Conservation (phyloP, 2,888 invertebrate species). For the Thecocarcelia acutangulata region DNA sequence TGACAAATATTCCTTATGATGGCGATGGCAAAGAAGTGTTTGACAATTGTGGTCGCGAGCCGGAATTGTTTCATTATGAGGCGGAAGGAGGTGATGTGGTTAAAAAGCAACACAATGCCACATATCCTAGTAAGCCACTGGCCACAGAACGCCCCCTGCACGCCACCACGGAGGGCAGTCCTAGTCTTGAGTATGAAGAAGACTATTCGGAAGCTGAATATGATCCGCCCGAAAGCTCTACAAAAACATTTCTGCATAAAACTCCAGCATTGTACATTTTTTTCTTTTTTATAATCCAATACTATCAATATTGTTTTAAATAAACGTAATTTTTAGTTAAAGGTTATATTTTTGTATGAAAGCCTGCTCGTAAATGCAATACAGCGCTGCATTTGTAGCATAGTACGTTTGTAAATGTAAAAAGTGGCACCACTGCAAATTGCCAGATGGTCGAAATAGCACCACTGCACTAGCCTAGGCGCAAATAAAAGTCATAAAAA, state of each 20-base stretch:
- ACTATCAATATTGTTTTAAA: no score
- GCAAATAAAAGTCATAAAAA: no score
- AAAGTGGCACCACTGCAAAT: no score
- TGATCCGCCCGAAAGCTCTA: constrained; percentile 6
- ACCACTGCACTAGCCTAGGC: no score
- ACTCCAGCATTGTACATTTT: background rate
- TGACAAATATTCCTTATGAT: constrained; percentile 20
- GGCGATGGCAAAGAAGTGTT: constrained; percentile 37
- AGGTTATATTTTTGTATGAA: no score
- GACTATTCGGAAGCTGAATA: constrained; percentile 39
- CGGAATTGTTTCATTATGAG: constrained; percentile 30
- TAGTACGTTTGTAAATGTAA: no score
- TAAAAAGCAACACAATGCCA: background rate
- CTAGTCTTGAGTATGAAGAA: constrained; percentile 5
- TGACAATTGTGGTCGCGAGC: constrained; percentile 20
- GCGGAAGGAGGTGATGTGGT: background rate
- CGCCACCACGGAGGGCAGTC: constrained; percentile 1
- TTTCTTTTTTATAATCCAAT: no score
- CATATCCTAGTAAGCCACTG: background rate
- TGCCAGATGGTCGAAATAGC: no score
- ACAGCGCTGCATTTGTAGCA: no score
- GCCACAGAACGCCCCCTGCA: background rate
- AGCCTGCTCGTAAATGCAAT: no score
- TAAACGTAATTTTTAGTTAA: no score
- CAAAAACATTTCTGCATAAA: background rate